These are phyloP conservation scores for Lepidochrysops patricia DNA, from an alignment of 2,888 invertebrate genomes.

Conservation along the genomic window DNA sequence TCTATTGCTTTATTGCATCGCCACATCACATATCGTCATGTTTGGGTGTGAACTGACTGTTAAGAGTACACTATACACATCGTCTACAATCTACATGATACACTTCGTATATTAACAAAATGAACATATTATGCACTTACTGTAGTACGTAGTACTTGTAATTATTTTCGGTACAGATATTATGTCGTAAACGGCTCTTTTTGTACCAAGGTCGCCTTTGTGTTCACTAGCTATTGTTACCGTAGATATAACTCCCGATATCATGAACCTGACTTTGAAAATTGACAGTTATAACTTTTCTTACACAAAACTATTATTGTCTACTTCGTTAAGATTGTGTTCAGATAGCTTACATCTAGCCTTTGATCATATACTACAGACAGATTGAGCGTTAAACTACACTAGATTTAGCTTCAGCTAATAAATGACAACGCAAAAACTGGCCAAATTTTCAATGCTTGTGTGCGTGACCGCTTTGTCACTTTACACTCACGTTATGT, in stretches of 20 bases:
- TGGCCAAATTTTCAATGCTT: no score
- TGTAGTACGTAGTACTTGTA: neutral
- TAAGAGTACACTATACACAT: no score
- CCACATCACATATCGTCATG: no score
- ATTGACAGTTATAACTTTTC: conserved; percentile 3
- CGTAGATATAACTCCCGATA: neutral
- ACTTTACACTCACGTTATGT: no score
- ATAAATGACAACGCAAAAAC: no score
- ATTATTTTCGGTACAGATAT: conserved; percentile 10
- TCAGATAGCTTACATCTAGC: neutral
- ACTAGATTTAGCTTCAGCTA: no score
- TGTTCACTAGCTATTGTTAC: conserved; percentile 21
- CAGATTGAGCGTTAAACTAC: no score
- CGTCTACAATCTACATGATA: no score
- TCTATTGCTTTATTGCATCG: no score
- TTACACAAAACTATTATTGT: neutral
- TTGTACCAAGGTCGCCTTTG: conserved; percentile 43
- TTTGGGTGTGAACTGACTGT: no score
- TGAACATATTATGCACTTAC: neutral
- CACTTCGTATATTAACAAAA: neutral
- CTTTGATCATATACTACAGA: no score
- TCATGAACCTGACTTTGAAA: conserved; percentile 9
- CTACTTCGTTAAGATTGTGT: neutral
- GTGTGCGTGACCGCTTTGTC: no score
- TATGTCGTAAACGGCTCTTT: conserved; percentile 18